phyloP scores from a whole-genome alignment of 2,113 vertebrate species.

The Orcinus orca region DNA sequence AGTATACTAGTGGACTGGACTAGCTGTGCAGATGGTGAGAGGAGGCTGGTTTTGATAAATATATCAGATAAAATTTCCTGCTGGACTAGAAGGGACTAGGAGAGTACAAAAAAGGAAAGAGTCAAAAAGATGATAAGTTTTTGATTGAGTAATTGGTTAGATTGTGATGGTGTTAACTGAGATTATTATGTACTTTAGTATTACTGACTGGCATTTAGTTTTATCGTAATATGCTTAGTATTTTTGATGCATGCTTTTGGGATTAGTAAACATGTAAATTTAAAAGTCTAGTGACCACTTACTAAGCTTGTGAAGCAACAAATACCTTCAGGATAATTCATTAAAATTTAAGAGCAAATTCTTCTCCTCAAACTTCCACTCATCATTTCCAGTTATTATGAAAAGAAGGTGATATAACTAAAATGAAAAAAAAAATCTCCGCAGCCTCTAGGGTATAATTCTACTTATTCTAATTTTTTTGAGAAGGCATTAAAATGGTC shows the following conservation, averaged over 20 bases:
- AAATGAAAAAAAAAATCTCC: background rate
- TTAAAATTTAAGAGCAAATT: conserved; percentile 1
- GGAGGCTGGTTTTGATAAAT: background rate
- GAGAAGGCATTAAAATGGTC: background rate
- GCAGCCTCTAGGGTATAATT: background rate
- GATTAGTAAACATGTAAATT: background rate
- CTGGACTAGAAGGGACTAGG: background rate
- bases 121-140: background rate
- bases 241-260: background rate
- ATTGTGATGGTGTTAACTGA: background rate
- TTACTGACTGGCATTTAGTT: background rate
- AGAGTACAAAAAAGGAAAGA: background rate
- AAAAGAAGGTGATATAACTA: background rate
- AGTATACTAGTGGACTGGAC: background rate
- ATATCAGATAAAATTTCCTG: background rate
- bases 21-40: background rate
- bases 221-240: background rate
- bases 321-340: background rate
- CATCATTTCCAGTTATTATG: background rate
- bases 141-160: background rate
- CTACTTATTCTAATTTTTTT: background rate
- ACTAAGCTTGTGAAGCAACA: background rate
- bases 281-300: background rate
- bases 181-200: background rate
- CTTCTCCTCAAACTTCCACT: background rate